Conservation (phyloP, 2,113 vertebrate genomes). For the Lepus timidus region DNA sequence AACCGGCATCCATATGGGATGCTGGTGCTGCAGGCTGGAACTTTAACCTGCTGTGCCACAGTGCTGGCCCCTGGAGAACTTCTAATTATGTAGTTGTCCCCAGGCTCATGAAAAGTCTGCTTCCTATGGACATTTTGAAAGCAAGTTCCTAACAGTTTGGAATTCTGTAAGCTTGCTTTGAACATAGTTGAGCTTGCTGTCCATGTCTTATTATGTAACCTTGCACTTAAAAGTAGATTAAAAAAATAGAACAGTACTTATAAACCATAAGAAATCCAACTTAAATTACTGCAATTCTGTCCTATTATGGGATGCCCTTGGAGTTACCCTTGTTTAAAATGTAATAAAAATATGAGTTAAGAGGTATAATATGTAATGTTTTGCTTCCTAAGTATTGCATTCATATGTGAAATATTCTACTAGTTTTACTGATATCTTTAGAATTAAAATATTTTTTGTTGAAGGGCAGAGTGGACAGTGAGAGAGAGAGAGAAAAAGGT, state of each 20-base stretch:
- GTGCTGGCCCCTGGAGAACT: no score
- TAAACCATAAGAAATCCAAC: conserved; percentile 3
- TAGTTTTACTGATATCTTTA: conserved; percentile 3
- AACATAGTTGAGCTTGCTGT: not conserved
- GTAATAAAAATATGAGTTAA: not conserved
- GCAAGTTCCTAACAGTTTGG: not conserved
- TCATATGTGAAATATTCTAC: not conserved
- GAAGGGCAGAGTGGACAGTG: no score
- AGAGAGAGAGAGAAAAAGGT: no score
- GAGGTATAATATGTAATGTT: not conserved
- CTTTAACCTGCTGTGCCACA: no score
- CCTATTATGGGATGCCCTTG: not conserved
- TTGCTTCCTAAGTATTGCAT: not conserved
- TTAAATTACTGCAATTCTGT: not conserved
- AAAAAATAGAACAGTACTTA: not conserved
- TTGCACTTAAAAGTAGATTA: not conserved
- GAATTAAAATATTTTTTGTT: not conserved
- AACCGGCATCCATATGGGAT: no score
- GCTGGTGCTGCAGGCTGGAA: no score
- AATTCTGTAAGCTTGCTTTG: not conserved
- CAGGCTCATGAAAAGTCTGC: not conserved
- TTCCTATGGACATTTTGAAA: not conserved
- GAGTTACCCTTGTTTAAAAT: conserved; percentile 33
- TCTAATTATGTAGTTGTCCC: not conserved
- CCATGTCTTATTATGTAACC: not conserved